phyloP scores from a whole-genome alignment of 2,797 vertebrate genomes.

The Enteromius thamalakanensis region DNA sequence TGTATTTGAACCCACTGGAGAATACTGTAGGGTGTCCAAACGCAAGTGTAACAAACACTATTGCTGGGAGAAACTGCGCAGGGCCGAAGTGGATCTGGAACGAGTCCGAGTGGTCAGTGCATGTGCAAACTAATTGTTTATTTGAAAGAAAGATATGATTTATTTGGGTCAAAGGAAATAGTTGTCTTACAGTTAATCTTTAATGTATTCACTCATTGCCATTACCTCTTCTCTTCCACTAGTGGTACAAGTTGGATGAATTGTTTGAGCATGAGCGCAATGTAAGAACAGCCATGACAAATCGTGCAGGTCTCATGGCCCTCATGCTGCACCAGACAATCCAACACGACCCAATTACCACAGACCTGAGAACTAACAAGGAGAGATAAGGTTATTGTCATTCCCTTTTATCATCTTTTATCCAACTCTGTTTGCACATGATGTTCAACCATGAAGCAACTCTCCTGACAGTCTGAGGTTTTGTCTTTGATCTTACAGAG shows the following conservation, averaged over 20 bases:
- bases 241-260: conserved; percentile 96
- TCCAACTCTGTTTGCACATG: background rate
- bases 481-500: conserved; percentile 37
- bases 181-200: background rate
- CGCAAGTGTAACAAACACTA: conserved; percentile 93
- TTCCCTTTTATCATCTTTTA: background rate
- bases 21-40: conserved; percentile 91
- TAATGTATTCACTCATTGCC: background rate
- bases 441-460: conserved; percentile 2
- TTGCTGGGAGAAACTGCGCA: conserved; percentile 92
- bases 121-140: background rate
- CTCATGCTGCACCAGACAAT: conserved; percentile 94
- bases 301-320: conserved; percentile 86
- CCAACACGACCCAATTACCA: conserved; percentile 89
- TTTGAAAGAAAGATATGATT: background rate
- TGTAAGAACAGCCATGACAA: conserved; percentile 90
- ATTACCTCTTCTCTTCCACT: conserved; percentile 20
- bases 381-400: conserved; percentile 73
- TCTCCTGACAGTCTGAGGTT: conserved; percentile 1
- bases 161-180: background rate
- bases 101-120: conserved; percentile 83
- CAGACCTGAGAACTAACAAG: conserved; percentile 85
- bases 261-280: conserved; percentile 93
- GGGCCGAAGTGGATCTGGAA: conserved; percentile 92
- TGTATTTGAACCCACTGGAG: conserved; percentile 90